A percentile compares a stretch with the other conserved stretches of the same genome.
phyloP scores from a whole-genome alignment of 2,113 vertebrate species.

The Sturnira hondurensis region DNA sequence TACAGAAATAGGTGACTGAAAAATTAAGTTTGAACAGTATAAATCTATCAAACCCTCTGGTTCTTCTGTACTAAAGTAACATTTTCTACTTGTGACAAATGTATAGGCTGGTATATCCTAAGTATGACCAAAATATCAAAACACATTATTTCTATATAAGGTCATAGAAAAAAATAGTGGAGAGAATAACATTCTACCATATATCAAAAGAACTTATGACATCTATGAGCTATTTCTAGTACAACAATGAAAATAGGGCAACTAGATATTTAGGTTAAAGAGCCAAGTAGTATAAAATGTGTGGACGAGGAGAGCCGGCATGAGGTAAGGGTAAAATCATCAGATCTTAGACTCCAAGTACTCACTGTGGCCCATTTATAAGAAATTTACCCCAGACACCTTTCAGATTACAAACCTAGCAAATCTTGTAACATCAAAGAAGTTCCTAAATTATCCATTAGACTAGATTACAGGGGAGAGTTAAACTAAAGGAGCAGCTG shows the following conservation, averaged over 20 bases:
- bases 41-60: neutral
- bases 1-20: neutral
- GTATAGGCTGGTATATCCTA: neutral
- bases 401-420: neutral
- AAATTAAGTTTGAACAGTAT: neutral
- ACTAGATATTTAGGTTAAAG: neutral
- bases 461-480: neutral
- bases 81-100: neutral
- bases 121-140: neutral
- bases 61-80: neutral
- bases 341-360: neutral
- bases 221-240: neutral
- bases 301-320: neutral
- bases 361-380: neutral
- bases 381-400: neutral
- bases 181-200: neutral
- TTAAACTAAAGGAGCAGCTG: neutral
- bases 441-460: neutral
- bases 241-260: neutral
- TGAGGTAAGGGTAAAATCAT: neutral
- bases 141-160: neutral
- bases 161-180: neutral
- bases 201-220: neutral
- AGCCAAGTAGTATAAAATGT: neutral
- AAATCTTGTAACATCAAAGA: neutral